Conservation (phyloP, 2,888 invertebrate species). For the Furcula furcula region DNA sequence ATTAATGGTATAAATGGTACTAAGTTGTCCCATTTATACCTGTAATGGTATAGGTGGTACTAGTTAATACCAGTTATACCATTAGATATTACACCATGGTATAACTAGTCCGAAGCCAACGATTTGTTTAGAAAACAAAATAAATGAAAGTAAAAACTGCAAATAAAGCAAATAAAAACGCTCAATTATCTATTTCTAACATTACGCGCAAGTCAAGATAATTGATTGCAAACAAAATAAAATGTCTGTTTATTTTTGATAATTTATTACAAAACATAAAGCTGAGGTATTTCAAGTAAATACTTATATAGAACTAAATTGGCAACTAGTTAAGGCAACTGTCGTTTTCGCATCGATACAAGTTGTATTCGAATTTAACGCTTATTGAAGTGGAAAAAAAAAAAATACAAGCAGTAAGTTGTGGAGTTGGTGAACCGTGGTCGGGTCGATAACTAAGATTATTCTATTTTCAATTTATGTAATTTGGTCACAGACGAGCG, state of each 20-base stretch:
- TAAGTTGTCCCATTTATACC: too few relatives aligned
- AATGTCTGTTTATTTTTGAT: too few relatives aligned
- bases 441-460: conserved; percentile 36
- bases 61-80: too few relatives aligned
- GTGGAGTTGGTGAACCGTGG: conserved; percentile 54
- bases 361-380: conserved; percentile 74
- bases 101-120: background rate
- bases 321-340: conserved; percentile 44
- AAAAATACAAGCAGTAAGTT: conserved; percentile 44
- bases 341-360: conserved; percentile 60
- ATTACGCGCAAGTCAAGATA: conserved; percentile 20
- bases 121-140: background rate
- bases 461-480: conserved; percentile 23
- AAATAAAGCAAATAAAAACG: conserved; percentile 17
- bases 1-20: too few relatives aligned
- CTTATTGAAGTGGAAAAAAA: conserved; percentile 61
- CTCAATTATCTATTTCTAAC: conserved; percentile 26
- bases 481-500: conserved; percentile 13
- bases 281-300: background rate
- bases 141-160: conserved; percentile 1
- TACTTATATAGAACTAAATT: conserved; percentile 12
- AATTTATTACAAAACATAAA: too few relatives aligned
- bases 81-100: too few relatives aligned
- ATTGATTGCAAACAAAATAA: conserved; percentile 3
- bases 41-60: too few relatives aligned